Conservation (phyloP, 1,140 invertebrate genomes). For the Drosophila kurseongensis region DNA sequence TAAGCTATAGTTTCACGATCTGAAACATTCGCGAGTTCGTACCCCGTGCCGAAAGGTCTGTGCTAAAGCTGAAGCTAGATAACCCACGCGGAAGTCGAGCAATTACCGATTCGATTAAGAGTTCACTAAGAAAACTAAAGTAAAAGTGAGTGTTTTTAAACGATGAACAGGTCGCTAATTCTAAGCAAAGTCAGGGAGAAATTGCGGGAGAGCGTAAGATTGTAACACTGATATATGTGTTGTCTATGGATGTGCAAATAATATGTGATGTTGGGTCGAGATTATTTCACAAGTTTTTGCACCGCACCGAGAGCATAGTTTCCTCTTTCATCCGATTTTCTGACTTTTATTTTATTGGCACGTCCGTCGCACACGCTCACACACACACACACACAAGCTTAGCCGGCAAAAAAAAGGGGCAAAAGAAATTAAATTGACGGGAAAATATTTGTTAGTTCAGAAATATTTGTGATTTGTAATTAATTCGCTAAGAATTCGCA, state of each 20-base stretch:
- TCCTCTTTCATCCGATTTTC: constrained; percentile 7
- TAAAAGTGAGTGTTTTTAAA: constrained; percentile 41
- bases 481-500: constrained; percentile 14
- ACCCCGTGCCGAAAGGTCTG: constrained; percentile 15
- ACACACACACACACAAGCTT: constrained; percentile 34
- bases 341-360: constrained; percentile 53
- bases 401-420: constrained; percentile 47
- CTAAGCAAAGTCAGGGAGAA: constrained; percentile 68
- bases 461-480: constrained; percentile 42
- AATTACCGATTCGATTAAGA: constrained; percentile 8
- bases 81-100: constrained; percentile 33
- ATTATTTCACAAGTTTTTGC: constrained; percentile 73
- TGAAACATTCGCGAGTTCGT: constrained; percentile 8
- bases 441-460: constrained; percentile 34
- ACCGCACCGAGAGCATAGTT: constrained; percentile 38
- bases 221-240: constrained; percentile 18
- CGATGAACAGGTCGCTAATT: constrained; percentile 63
- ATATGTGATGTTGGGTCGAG: constrained; percentile 17
- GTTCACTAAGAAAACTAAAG: constrained; percentile 9
- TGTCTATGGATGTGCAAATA: constrained; percentile 10
- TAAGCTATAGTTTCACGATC: too few relatives aligned
- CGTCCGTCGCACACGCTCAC: constrained; percentile 29
- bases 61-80: constrained; percentile 2
- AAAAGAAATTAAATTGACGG: constrained; percentile 12
- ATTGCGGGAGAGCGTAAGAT: constrained; percentile 64